Base-by-base conservation (phyloP, 1,140 invertebrate species). In the Hesperophylax magnus region DNA sequence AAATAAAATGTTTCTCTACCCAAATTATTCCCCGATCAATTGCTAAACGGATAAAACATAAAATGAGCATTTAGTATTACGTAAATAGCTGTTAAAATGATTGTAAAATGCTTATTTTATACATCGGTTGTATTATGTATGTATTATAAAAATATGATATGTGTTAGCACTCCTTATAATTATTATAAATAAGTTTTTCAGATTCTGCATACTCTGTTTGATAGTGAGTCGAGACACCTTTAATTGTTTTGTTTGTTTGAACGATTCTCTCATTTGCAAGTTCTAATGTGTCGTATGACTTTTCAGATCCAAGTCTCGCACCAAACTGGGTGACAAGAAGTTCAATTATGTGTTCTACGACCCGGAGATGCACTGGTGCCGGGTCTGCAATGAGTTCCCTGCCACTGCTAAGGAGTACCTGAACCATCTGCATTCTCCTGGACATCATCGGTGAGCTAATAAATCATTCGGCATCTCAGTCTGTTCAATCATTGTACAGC, bases 361-460 rank as follows among this genome's bases (percentile, higher is more conserved):
- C 89, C 95, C 95, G 0, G 95, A 96, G 88, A 93, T 96, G 89
- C 95, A 97, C 88, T 97, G 96, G 96, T 97, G 96, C 87, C 91
- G 94, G 77, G 91, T 94, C 63, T 97, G 96, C 88, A 93, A 96
- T 88, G 93, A 95, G 84, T 97, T 97, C 87, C 96, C 96, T 34
- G 92, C 94, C 86, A 96, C 95, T 14, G 95, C 95, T 61, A 95
- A 95, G 87, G 95, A 96, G 87, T 95, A 95, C 87, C 89, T 97
- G 58, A 94, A 94, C 88, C 96, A 97, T 92, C 91, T 96, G 76
- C 96, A 97, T 86, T 92, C 92, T 76, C 91, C 93, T 81, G 93
- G 94, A 22, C 96, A 97, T 89, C 93, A 93, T 87, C 92, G 93
- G 86, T 90, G 77, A 87, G 53, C 17, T 5, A 17, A 31, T 47